Evolutionary conservation across 2,797 vertebrate genomes (phyloP), one percentile per base, ranked within the genome.

Genomic region (Propithecus deckenii): DNA sequence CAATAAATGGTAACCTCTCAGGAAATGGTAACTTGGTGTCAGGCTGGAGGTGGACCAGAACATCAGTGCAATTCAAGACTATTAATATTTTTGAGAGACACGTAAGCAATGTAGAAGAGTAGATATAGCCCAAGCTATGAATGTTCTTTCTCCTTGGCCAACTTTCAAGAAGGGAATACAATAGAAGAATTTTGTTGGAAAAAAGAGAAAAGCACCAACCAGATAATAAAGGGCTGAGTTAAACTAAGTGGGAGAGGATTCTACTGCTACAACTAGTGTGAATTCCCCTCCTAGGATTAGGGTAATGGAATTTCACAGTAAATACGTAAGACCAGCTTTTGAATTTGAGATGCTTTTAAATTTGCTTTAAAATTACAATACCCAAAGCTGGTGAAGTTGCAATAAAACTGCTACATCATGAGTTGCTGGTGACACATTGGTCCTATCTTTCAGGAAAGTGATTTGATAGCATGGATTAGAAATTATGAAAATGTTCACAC

Each of bases 341-440:
- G 71, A 86, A 86, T 89, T 74, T 93, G 94, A 59, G 74, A 65
- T 71, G 43, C 38, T 95, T 94, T 97, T 79, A 90, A 96, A 92
- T 57, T 41, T 22, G 46, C 41, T 57, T 74, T 76, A 80, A 96
- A 91, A 75, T 89, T 28, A 75, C 52, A 91, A 85, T 50, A 89
- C 52, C 30, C 75, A 55, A 59, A 83, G 28, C 74, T 89, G 79
- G 78, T 23, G 14, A 86, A 55, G 86, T 81, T 84, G 7, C 48
- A 81, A 71, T 78, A 86, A 88, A 92, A 65, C 23, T n/a, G 35
- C 76, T 89, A n/a, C 48, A 71, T 46, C 20, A 4, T 28, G 91
- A 74, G 61, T 63, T 94, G 80, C 57, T n/a, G 17, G 46, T 71
- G 72, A 71, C 67, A 85, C 61, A 90, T 48, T 32, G 38, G n/a